A percentile compares a stretch with the other conserved stretches of the same genome.
These are phyloP conservation scores for Mactromeris polynyma DNA, from an alignment of 2,888 invertebrate genomes.

Conservation along the genomic window DNA sequence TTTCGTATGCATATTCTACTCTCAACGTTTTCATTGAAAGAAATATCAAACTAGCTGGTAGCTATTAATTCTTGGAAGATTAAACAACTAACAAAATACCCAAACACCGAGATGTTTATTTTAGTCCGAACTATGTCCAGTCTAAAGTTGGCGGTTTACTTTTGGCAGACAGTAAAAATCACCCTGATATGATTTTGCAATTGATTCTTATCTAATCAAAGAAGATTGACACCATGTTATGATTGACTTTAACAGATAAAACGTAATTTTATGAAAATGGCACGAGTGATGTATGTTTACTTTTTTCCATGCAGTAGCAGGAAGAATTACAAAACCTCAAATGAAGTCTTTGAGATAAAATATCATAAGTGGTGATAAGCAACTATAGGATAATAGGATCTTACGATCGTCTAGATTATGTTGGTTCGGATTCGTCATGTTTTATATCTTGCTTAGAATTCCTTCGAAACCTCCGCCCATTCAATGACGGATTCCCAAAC, in stretches of 20 bases:
- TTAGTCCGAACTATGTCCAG: no score
- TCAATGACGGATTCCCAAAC: neutral
- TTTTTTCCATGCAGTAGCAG: neutral
- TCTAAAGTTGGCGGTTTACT: neutral
- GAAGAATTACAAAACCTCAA: neutral
- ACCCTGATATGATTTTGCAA: neutral
- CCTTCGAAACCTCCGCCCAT: neutral
- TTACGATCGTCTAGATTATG: neutral
- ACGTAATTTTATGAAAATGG: neutral
- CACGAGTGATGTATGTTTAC: conserved; percentile 11
- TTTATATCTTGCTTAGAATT: neutral
- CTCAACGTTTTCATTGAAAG: no score
- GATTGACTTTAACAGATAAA: conserved; percentile 9
- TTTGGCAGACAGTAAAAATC: neutral
- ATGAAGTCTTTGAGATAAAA: neutral
- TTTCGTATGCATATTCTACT: no score
- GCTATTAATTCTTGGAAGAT: no score
- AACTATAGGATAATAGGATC: neutral
- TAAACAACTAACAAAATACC: no score
- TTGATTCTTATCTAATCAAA: neutral
- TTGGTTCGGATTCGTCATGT: neutral
- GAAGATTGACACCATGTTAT: conserved; percentile 14
- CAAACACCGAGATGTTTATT: no score
- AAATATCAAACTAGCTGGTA: no score
- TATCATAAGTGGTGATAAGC: neutral